Evolutionary conservation across 2,113 vertebrate species (phyloP).

Genomic region (Ivindomyrus marchei): DNA sequence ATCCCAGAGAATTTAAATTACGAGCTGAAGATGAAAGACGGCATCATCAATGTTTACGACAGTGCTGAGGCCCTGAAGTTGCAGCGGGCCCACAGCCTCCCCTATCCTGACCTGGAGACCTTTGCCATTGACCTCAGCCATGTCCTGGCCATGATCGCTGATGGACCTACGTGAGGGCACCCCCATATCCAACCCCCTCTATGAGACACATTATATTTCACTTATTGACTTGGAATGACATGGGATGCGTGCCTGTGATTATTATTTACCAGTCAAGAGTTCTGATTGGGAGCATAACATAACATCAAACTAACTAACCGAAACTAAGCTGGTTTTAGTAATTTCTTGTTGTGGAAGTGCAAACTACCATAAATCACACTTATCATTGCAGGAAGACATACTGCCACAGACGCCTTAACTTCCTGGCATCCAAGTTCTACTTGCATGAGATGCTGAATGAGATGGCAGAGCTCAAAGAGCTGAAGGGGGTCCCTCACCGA

Average conservation of each 20-base stretch:
- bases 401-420: constrained; percentile 89
- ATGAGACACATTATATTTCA: neutral
- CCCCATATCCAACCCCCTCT: neutral
- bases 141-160: constrained; percentile 84
- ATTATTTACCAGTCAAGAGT: neutral
- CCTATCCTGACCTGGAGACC: constrained; percentile 90
- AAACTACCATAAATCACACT: neutral
- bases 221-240: neutral
- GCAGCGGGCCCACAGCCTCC: constrained; percentile 70
- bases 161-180: constrained; percentile 81
- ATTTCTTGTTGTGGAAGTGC: neutral
- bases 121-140: constrained; percentile 90
- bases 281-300: neutral
- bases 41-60: constrained; percentile 81
- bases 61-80: constrained; percentile 63
- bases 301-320: neutral
- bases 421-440: constrained; percentile 89
- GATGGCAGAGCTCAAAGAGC: constrained; percentile 90
- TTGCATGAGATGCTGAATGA: constrained; percentile 98
- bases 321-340: neutral
- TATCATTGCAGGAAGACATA: constrained; percentile 79
- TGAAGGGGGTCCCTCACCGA: constrained; percentile 86
- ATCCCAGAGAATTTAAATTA: constrained; percentile 82
- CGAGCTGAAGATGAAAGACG: constrained; percentile 75
- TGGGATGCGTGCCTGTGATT: neutral